These are phyloP conservation scores for Actias luna DNA, from an alignment of 2,888 invertebrate genomes.

Conservation along the genomic window DNA sequence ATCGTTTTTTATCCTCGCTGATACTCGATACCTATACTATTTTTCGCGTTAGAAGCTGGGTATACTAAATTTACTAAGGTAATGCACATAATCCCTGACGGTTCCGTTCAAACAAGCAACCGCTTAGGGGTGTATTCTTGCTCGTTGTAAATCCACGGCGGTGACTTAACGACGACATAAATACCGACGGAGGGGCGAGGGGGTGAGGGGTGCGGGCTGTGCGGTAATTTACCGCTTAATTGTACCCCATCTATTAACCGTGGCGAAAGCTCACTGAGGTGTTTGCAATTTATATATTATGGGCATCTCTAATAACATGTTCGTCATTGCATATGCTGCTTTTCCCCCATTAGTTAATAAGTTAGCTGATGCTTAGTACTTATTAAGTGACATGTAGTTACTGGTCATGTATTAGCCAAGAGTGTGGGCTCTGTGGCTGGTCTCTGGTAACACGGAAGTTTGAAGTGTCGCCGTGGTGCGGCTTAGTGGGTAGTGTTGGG, in stretches of 20 bases:
- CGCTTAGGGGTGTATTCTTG: slow-evolving; percentile 6
- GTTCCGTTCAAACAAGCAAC: not conserved
- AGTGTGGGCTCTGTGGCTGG: too few species aligned
- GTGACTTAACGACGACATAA: slow-evolving; percentile 63
- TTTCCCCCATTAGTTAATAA: too few species aligned
- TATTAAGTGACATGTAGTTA: too few species aligned
- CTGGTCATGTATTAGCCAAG: too few species aligned
- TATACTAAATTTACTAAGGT: not conserved
- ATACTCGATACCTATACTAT: too few species aligned
- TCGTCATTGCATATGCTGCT: too few species aligned
- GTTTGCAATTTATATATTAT: not conserved
- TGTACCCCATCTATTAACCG: slow-evolving; percentile 61
- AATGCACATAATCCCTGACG: not conserved
- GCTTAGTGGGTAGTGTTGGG: too few species aligned
- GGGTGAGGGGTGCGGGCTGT: slow-evolving; percentile 20
- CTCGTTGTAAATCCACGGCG: slow-evolving; percentile 45
- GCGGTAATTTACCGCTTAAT: slow-evolving; percentile 59
- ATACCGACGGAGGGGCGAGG: slow-evolving; percentile 34
- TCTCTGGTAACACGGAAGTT: too few species aligned
- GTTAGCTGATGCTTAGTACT: too few species aligned
- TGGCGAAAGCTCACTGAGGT: slow-evolving; percentile 21
- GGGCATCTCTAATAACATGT: too few species aligned
- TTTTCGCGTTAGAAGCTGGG: not conserved
- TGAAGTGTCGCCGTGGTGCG: too few species aligned
- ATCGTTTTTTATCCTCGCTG: too few species aligned